A percentile compares a stretch with the other conserved stretches of the same genome.
Evolutionary conservation across 92 coral and sea anemone genomes (phyloP).

Genomic region (Actinostola sp.): DNA sequence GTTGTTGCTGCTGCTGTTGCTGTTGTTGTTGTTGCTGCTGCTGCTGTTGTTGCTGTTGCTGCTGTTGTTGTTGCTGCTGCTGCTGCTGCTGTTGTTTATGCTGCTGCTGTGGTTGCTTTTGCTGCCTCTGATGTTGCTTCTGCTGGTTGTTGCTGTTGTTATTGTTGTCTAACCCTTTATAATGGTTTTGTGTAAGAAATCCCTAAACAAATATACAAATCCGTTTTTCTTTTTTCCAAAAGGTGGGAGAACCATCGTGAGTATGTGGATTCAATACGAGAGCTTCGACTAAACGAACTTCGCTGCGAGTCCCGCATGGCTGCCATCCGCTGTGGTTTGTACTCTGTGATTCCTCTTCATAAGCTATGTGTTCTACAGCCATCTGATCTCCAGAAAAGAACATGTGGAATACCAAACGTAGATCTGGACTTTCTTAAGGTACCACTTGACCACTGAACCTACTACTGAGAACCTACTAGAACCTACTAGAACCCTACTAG

Average conservation of each 20-base stretch:
- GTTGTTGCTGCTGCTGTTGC: neutral
- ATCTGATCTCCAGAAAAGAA: conserved; percentile 87
- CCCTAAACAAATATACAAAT: too few species aligned
- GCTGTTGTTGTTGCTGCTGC: too few species aligned
- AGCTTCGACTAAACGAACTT: conserved; percentile 83
- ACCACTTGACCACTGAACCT: neutral
- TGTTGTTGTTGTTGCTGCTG: too few species aligned
- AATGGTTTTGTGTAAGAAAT: neutral
- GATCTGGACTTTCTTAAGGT: conserved; percentile 98
- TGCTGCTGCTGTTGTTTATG: neutral
- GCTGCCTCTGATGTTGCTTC: neutral
- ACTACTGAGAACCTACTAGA: too few species aligned
- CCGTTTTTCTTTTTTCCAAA: neutral
- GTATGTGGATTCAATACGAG: conserved; percentile 82
- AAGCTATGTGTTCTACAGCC: conserved; percentile 84
- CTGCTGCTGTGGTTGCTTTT: neutral
- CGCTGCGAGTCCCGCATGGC: conserved; percentile 89
- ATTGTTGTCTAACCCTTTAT: too few species aligned
- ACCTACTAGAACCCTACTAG: too few species aligned
- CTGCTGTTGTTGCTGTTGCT: too few species aligned
- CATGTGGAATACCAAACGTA: conserved; percentile 90
- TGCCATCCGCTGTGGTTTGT: conserved; percentile 84
- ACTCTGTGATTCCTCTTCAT: conserved; percentile 90
- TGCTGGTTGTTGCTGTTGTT: neutral
- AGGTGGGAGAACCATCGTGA: conserved; percentile 95